Conservation (phyloP, 64 coral and sea anemone species). For the Actinia equina region DNA sequence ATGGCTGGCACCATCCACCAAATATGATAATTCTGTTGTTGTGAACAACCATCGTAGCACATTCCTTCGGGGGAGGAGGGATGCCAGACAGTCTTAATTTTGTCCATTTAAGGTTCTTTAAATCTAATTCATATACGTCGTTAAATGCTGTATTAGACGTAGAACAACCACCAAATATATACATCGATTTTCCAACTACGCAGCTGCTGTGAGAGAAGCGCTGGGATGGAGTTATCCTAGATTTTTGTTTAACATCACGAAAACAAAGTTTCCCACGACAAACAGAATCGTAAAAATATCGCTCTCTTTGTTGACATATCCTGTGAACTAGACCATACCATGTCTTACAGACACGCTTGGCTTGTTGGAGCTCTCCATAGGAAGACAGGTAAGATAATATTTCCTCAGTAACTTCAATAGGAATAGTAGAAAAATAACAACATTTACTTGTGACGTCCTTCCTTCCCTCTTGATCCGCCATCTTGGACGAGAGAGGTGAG, state of each 20-base stretch:
- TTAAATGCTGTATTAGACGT: conserved; percentile 97
- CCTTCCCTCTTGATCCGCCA: conserved; percentile 36
- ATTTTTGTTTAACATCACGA: conserved; percentile 42
- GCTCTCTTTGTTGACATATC: conserved; percentile 51
- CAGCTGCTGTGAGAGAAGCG: conserved; percentile 90
- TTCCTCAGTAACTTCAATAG: conserved; percentile 73
- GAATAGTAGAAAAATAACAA: conserved; percentile 55
- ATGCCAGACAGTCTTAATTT: conserved; percentile 46
- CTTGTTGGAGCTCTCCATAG: conserved; percentile 72
- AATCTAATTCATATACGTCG: conserved; percentile 74
- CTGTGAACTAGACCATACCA: conserved; percentile 75
- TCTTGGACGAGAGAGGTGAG: conserved; percentile 14
- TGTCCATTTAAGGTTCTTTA: conserved; percentile 74
- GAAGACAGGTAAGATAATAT: conserved; percentile 80
- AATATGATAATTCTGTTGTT: conserved; percentile 73
- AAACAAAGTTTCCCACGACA: conserved; percentile 65
- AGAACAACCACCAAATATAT: conserved; percentile 90
- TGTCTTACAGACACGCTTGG: conserved; percentile 72
- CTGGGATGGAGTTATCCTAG: conserved; percentile 59
- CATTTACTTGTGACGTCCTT: not conserved
- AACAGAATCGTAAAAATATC: conserved; percentile 65
- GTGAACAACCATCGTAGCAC: conserved; percentile 76
- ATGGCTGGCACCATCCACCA: conserved; percentile 95
- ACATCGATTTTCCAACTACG: conserved; percentile 58
- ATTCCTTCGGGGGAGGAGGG: conserved; percentile 85